Evolutionary conservation across 2,888 invertebrate genomes (phyloP), one percentile per base, ranked within the genome.

Genomic region (Leptinotarsa haldemani): DNA sequence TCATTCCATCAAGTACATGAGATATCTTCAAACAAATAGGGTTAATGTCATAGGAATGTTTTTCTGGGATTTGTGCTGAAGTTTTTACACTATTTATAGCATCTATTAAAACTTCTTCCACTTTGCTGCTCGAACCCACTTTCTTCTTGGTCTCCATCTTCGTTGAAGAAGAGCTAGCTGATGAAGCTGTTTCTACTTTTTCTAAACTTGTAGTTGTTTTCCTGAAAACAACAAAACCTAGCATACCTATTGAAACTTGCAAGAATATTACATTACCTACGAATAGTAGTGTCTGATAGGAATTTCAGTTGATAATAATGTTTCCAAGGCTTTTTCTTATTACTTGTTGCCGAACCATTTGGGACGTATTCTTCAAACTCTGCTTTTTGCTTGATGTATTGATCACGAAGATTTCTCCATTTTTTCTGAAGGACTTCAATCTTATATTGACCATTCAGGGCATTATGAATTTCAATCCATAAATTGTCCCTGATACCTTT

Each of bases 1-100:
- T 18, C 12, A 53, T 53, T 53, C 9, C n/a, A 53, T 53, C 18
- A 18, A 53, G 53, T 53, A 53, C 16, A 16, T 53, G 53, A 16
- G 20, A 53, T 20, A 53, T 53, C 53, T 53, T 53, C 53, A 53
- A 53, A 53, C 53, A 53, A 18, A 53, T 20, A 53, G 53, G 20
- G 18, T 53, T 20, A 18, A 53, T 53, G 0, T 20, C 53, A 53
- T 53, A 53, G 9, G 53, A 18, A 16, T 53, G 53, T 18, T 53
- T 53, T 18, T 18, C 53, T 53, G 53, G 20, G 20, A 53, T 18
- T 53, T 53, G 53, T 53, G 53, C 53, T 9, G 53, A 53, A 16
- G 53, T 1, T 5, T 53, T 20, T 20, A 12, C 53, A 18, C 9
- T 53, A 53, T 53, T 53, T 53, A 20, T 20, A n/a, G 53, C 53